Evolutionary conservation across 92 coral and sea anemone species (phyloP), one percentile per base, ranked within the genome.

Genomic region (Pocillopora meandrina): DNA sequence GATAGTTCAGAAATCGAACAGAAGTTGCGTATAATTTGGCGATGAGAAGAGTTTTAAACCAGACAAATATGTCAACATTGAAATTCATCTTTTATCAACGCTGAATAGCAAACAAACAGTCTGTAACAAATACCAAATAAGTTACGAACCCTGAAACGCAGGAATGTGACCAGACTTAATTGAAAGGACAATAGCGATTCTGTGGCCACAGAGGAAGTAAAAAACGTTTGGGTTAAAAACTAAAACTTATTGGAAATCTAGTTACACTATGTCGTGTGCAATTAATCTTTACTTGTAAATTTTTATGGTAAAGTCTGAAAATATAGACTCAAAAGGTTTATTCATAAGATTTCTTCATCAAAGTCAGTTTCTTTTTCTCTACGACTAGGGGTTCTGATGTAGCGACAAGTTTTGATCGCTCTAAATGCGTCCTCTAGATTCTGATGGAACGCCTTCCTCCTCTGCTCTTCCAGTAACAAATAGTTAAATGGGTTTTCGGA

Each of bases 361-460:
- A 49, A 60, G 52, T 60, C 42, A 66, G 11, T 26, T 62, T 83
- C 86, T 56, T 8, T 42, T 74, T 73, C 86, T 62, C 21, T 10
- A 1, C 86, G 71, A 68, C 85, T 91, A 12, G 91, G 94, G 0
- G 91, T 87, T 61, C 94, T 91, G 2, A 91, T 71, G 61, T 91
- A 85, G 52, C 94, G 80, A 65, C 94, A 90, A 34, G 93, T 60
- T 78, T 76, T 80, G n/a, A 87, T 87, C 1, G 90, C 90, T 17
- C 78, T 76, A 65, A 89, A 80, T 0, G 89, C 92, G 23, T 92
- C 95, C 47, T 86, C 89, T 15, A 90, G 65, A 77, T 79, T 87
- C 84, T 82, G 91, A 72, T 86, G 83, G 2, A 85, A 12, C 3
- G 77, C 56, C 67, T 67, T 81, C 35, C 80, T 16, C 36, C 80